Evolutionary conservation across 2,888 invertebrate genomes (phyloP).

Genomic region (Coelogynopora nodosa): DNA sequence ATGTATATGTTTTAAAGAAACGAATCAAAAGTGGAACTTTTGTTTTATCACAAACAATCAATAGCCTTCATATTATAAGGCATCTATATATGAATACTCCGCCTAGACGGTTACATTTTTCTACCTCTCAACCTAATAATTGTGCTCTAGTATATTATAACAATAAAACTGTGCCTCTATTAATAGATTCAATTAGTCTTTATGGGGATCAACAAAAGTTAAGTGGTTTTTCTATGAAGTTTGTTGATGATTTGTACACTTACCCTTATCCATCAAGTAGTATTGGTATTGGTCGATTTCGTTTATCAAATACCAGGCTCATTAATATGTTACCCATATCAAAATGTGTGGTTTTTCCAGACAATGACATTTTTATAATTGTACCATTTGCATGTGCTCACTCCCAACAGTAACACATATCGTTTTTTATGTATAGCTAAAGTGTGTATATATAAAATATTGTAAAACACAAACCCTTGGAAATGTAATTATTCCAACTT

Average conservation of each 20-base stretch:
- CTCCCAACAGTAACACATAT: background rate
- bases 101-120: background rate
- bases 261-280: background rate
- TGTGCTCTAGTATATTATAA: background rate
- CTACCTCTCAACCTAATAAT: background rate
- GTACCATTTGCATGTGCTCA: background rate
- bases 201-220: background rate
- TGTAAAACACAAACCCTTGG: no score
- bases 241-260: background rate
- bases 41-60: background rate
- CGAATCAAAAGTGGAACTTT: background rate
- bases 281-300: background rate
- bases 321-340: background rate
- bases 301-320: background rate
- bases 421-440: no score
- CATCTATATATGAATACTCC: background rate
- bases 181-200: background rate
- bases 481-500: no score
- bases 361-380: background rate
- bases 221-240: background rate
- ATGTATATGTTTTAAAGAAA: slow-evolving; percentile 45
- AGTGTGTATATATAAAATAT: no score
- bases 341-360: background rate
- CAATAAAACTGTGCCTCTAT: background rate
- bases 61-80: background rate